Base-by-base conservation (phyloP, 2,888 invertebrate genomes). In the Diaphora mendica region DNA sequence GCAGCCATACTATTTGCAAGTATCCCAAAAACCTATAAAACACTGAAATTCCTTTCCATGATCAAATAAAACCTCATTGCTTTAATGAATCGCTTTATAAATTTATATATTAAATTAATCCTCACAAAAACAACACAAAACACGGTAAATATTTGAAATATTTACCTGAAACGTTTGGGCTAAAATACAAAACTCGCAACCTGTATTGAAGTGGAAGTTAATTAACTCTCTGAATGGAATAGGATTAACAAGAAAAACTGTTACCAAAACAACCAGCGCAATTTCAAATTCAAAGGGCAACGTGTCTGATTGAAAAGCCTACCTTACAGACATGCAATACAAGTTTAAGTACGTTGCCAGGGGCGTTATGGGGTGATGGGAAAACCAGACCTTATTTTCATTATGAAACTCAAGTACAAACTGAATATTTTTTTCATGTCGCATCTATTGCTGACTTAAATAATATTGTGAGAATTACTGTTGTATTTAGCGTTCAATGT, bases 251-350 rank as follows among this genome's bases (percentile, higher is more conserved):
- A 79, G 79, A 83, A 84, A 79, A 77, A 81, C 77, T 79, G 55
- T 65, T 77, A 79, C 78, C 77, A 80, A 84, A 81, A 81, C 81
- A 78, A 77, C 70, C 72, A 74, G 82, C 81, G 79, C 80, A 77
- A 78, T 79, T 30, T 77, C 75, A 79, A 77, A 81, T 77, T 84
- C 80, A 87, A 88, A 86, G 84, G 85, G 81, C 85, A 86, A 86
- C 83, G 87, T 89, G 88, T 87, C 88, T 89, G 90, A 91, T 93
- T 93, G 91, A 93, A 93, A 92, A 93, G 90, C 90, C 88, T 86
- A 90, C 90, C 90, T 91, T 90, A 88, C 91, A 92, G 91, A 91
- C 92, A 90, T 91, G 92, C 92, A 91, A 92, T 90, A 92, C 89
- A 90, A 88, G 87, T 90, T 90, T 88, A 89, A 89, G 87, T 87